These are phyloP conservation scores for Myrmophylax atrothorax DNA, from an alignment of 2,113 vertebrate genomes.

Conservation along the genomic window DNA sequence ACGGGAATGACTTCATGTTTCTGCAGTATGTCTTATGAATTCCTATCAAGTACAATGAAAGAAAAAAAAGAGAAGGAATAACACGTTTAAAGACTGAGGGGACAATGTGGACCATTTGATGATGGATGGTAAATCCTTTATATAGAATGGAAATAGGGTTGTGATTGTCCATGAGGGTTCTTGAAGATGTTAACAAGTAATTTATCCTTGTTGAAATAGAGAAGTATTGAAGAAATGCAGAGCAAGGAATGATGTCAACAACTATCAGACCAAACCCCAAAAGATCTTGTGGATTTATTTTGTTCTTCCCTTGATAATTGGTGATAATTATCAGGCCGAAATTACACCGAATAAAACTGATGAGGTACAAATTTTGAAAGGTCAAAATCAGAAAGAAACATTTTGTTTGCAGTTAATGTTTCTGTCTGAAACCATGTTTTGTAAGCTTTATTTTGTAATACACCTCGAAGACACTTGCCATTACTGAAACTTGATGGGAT, in stretches of 20 bases:
- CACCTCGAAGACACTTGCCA: neutral
- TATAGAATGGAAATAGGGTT: neutral
- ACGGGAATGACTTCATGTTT: neutral
- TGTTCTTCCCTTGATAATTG: neutral
- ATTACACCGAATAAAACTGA: neutral
- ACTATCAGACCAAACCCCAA: neutral
- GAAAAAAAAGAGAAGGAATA: neutral
- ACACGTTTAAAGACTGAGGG: neutral
- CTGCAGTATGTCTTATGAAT: neutral
- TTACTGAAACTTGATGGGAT: neutral
- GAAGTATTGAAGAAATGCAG: neutral
- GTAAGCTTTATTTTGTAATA: neutral
- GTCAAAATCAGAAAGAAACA: neutral
- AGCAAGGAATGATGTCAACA: neutral
- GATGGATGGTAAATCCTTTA: neutral
- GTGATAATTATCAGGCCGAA: neutral
- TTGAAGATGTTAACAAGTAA: neutral
- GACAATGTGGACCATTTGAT: neutral
- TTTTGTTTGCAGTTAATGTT: neutral
- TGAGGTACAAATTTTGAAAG: neutral
- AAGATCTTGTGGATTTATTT: neutral
- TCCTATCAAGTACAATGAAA: neutral
- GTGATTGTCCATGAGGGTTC: neutral
- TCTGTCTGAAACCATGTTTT: neutral
- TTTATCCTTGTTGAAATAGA: neutral